Percentiles rank a stretch among this genome's conserved stretches.
phyloP scores from a whole-genome alignment of 2,797 vertebrate species.

The Sciaenops ocellatus region DNA sequence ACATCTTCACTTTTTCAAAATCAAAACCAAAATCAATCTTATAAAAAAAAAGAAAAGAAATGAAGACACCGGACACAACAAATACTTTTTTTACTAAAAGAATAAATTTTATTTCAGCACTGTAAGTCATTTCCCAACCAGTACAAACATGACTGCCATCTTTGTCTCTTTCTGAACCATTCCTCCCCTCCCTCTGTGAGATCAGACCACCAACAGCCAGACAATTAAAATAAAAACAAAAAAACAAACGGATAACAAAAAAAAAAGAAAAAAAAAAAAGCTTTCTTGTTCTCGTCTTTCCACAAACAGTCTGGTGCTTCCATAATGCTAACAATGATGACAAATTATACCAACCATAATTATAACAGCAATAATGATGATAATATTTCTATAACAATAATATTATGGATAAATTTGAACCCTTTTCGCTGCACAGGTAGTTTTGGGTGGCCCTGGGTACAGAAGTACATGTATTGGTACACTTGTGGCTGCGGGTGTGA shows the following conservation, averaged over 20 bases:
- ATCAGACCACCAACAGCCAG: conserved; percentile 89
- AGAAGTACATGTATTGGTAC: conserved; percentile 87
- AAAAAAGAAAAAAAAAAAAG: conserved; percentile 75
- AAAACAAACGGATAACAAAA: not conserved
- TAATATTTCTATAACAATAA: conserved; percentile 86
- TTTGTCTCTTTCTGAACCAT: conserved; percentile 87
- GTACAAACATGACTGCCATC: conserved; percentile 92
- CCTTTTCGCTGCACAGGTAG: conserved; percentile 85
- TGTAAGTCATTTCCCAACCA: conserved; percentile 97
- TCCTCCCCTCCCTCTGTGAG: conserved; percentile 86
- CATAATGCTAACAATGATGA: conserved; percentile 89
- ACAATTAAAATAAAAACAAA: conserved; percentile 75
- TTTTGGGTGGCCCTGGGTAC: conserved; percentile 84
- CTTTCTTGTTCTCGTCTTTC: conserved; percentile 83
- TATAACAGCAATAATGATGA: conserved; percentile 88
- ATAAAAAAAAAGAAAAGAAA: too few species aligned
- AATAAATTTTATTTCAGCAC: conserved; percentile 99
- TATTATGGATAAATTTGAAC: conserved; percentile 78
- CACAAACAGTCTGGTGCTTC: conserved; percentile 90
- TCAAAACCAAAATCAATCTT: conserved; percentile 11
- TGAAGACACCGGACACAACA: conserved; percentile 25
- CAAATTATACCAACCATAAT: conserved; percentile 90
- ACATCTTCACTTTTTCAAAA: not conserved
- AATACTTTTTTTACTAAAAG: conserved; percentile 92
- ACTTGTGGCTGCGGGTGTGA: conserved; percentile 71